These are phyloP conservation scores for Lithophane semibrunnea DNA, from an alignment of 2,888 invertebrate species.

Conservation along the genomic window DNA sequence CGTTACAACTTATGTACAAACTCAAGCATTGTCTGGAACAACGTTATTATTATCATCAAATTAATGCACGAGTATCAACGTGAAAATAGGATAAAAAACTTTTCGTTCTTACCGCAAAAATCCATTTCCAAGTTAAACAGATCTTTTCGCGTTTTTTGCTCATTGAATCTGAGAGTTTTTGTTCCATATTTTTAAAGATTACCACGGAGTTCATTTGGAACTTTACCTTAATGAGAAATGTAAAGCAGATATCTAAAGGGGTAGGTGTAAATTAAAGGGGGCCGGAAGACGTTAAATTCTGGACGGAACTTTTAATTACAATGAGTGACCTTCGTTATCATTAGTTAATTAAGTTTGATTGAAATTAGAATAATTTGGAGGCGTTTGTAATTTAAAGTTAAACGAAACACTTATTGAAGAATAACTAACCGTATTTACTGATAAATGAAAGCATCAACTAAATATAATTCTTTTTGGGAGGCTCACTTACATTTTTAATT, in stretches of 20 bases:
- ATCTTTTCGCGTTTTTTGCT: constrained; percentile 82
- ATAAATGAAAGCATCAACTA: constrained; percentile 8
- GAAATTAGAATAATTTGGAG: constrained; percentile 43
- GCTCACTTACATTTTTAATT: constrained; percentile 4
- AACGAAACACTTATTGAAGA: background rate
- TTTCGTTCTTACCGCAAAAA: constrained; percentile 83
- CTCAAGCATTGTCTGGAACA: constrained; percentile 23
- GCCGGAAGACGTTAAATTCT: constrained; percentile 58
- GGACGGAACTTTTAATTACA: constrained; percentile 66
- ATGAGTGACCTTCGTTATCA: constrained; percentile 46
- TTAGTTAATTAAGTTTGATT: constrained; percentile 56
- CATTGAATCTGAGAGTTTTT: constrained; percentile 78
- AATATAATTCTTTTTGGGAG: background rate
- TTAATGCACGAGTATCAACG: constrained; percentile 81
- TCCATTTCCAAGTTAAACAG: constrained; percentile 88
- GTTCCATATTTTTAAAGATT: constrained; percentile 78
- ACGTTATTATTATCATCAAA: constrained; percentile 77
- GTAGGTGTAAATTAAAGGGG: constrained; percentile 68
- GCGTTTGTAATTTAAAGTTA: constrained; percentile 27
- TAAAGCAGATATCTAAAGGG: constrained; percentile 62
- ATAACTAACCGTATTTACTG: constrained; percentile 12
- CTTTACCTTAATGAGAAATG: constrained; percentile 72
- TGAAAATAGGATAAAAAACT: constrained; percentile 78
- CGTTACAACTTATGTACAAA: constrained; percentile 21
- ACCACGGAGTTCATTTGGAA: constrained; percentile 72